A percentile compares a stretch with the other conserved stretches of the same genome.
Evolutionary conservation across 2,797 vertebrate genomes (phyloP).

Genomic region (Geotrypetes seraphini): DNA sequence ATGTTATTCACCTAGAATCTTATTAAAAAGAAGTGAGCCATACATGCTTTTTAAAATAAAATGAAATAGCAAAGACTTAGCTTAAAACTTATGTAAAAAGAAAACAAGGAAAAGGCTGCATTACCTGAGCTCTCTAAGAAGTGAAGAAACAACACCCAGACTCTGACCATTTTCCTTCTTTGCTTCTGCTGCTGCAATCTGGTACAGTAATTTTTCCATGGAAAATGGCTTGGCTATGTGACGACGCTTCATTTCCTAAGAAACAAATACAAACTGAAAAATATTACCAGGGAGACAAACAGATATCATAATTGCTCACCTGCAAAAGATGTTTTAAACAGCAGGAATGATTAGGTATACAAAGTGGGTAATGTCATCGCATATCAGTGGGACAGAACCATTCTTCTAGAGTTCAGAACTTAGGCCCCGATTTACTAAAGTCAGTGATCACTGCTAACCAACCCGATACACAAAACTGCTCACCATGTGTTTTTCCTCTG

Average conservation of each 20-base stretch:
- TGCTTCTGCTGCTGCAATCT: constrained; percentile 91
- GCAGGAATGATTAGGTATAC: not conserved
- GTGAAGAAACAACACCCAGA: constrained; percentile 86
- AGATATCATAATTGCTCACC: not conserved
- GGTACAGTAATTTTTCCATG: constrained; percentile 98
- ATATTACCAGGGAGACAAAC: too few species aligned
- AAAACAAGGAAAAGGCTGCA: too few species aligned
- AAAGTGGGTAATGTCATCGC: too few species aligned
- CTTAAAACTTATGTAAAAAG: too few species aligned
- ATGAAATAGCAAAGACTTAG: too few species aligned
- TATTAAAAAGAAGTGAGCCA: too few species aligned
- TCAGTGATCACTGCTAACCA: too few species aligned
- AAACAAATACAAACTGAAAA: not conserved
- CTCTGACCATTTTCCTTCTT: constrained; percentile 90
- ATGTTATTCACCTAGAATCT: too few species aligned
- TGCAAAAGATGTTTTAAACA: not conserved
- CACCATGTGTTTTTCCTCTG: too few species aligned
- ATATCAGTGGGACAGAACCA: not conserved
- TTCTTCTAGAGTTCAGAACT: not conserved
- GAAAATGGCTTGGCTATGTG: constrained; percentile 95
- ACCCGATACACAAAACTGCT: too few species aligned
- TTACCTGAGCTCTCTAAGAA: constrained; percentile 97
- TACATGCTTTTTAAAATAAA: too few species aligned
- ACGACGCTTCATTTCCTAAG: constrained; percentile 91
- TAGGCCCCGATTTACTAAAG: too few species aligned